phyloP scores from a whole-genome alignment of 2,113 vertebrate genomes.

The Isurus oxyrinchus region DNA sequence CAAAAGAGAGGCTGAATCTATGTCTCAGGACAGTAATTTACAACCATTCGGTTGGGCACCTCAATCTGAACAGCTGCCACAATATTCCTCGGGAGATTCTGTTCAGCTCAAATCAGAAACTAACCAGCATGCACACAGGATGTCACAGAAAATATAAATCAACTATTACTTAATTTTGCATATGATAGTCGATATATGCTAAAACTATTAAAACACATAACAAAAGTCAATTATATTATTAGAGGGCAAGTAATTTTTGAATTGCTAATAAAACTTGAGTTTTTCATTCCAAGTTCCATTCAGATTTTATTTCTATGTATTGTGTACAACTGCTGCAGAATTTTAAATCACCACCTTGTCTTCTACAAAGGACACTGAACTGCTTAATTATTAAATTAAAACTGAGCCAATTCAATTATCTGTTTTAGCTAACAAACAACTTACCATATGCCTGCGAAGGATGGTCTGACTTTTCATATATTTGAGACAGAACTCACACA shows the following conservation, averaged over 20 bases:
- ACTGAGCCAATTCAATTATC: not conserved
- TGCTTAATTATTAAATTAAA: not conserved
- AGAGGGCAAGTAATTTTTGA: not conserved
- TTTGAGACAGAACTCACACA: constrained; percentile 97
- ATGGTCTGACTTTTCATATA: constrained; percentile 99
- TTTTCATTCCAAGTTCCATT: not conserved
- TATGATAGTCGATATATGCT: not conserved
- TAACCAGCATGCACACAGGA: not conserved
- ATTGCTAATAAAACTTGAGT: not conserved
- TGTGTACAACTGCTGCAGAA: not conserved
- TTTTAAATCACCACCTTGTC: not conserved
- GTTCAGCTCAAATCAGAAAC: not conserved
- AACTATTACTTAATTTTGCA: not conserved
- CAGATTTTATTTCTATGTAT: not conserved
- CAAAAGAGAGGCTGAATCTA: not conserved
- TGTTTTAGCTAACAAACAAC: constrained; percentile 37
- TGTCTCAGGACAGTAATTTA: not conserved
- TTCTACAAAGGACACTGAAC: not conserved
- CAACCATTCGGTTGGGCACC: not conserved
- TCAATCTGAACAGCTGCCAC: not conserved
- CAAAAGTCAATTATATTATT: not conserved
- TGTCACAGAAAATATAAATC: not conserved
- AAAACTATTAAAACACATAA: not conserved
- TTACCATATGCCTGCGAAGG: constrained; percentile 90
- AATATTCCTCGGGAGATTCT: not conserved